These are phyloP conservation scores for Temnothorax rugatulus DNA, from an alignment of 2,888 invertebrate species.

Conservation along the genomic window DNA sequence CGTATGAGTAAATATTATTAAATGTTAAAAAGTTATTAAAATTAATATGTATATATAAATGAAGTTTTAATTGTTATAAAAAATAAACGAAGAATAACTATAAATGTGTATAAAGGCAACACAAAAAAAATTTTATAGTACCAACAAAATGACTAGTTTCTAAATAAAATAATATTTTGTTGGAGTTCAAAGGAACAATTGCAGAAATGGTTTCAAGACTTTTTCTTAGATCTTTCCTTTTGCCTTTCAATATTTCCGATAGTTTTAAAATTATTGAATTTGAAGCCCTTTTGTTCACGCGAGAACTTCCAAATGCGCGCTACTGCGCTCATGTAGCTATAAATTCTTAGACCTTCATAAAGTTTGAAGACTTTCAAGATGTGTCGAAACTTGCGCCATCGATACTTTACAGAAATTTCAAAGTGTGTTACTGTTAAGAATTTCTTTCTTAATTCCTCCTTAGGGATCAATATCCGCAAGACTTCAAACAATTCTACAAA, in stretches of 20 bases:
- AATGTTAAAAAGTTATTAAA: not conserved
- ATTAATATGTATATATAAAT: not conserved
- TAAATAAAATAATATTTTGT: not conserved
- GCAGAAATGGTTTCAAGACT: not conserved
- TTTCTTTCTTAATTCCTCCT: conserved; percentile 27
- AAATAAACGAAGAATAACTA: not conserved
- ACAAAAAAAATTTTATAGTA: not conserved
- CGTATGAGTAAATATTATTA: not conserved
- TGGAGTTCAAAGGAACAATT: not conserved
- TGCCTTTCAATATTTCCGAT: conserved; percentile 20
- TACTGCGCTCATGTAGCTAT: conserved; percentile 18
- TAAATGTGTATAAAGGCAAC: not conserved
- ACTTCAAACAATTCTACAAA: conserved; percentile 24
- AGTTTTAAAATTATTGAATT: conserved; percentile 41
- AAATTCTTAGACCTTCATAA: conserved; percentile 40
- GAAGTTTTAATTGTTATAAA: not conserved
- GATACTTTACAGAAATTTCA: conserved; percentile 45
- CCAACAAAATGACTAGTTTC: not conserved
- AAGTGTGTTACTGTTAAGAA: conserved; percentile 25
- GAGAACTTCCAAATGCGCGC: conserved; percentile 31
- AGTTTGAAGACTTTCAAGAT: conserved; percentile 49
- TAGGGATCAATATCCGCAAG: not conserved
- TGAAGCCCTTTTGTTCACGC: conserved; percentile 21
- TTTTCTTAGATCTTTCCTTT: not conserved
- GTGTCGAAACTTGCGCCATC: conserved; percentile 35